Evolutionary conservation across 1,140 invertebrate species (phyloP).

Genomic region (Formica selysi): DNA sequence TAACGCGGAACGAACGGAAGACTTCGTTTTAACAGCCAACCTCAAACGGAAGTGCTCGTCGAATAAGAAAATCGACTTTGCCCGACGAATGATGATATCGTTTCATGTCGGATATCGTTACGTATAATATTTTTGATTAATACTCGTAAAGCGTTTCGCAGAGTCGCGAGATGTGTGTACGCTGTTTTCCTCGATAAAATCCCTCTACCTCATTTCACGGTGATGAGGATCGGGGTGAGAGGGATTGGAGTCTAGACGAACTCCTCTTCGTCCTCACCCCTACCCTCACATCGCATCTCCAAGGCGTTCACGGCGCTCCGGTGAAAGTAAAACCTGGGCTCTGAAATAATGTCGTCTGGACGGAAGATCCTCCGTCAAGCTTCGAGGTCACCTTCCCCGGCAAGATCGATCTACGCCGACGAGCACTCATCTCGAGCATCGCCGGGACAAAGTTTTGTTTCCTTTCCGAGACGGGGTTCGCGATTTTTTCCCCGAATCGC

Average conservation of each 20-base stretch:
- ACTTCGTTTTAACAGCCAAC: neutral
- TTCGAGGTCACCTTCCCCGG: slow-evolving; percentile 63
- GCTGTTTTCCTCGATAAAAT: slow-evolving; percentile 59
- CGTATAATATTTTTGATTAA: slow-evolving; percentile 67
- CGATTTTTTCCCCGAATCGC: slow-evolving; percentile 5
- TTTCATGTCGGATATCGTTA: slow-evolving; percentile 48
- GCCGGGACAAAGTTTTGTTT: neutral
- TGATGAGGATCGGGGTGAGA: slow-evolving; percentile 32
- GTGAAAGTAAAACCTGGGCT: slow-evolving; percentile 61
- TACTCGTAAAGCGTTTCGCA: slow-evolving; percentile 40
- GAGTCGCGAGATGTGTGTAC: neutral
- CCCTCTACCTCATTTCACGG: slow-evolving; percentile 52
- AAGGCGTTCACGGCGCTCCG: slow-evolving; percentile 25
- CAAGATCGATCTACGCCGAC: slow-evolving; percentile 47
- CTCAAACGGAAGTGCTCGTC: slow-evolving; percentile 52
- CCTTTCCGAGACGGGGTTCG: neutral
- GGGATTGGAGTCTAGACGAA: slow-evolving; percentile 72
- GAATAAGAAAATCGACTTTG: slow-evolving; percentile 22
- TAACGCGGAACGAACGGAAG: neutral
- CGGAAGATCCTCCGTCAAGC: slow-evolving; percentile 62
- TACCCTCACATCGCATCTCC: slow-evolving; percentile 15
- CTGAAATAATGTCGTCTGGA: slow-evolving; percentile 72
- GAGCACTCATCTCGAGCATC: neutral
- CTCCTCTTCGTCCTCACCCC: neutral
- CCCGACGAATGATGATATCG: neutral